phyloP scores from a whole-genome alignment of 2,797 vertebrate genomes.

The Dallia pectoralis region DNA sequence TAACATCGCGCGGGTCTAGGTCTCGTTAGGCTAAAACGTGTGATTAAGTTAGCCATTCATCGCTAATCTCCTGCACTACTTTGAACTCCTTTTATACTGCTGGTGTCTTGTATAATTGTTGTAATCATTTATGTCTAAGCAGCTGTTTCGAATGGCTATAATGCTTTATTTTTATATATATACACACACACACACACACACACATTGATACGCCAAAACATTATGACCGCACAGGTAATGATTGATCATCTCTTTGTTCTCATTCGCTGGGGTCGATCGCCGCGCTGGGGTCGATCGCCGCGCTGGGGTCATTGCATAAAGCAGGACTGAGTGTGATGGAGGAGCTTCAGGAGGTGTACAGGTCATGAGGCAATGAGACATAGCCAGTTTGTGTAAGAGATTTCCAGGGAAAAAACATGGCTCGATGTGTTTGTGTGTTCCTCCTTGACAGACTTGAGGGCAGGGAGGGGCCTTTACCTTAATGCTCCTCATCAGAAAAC shows the following conservation, averaged over 20 bases:
- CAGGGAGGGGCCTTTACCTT: not conserved
- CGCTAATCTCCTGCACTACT: not conserved
- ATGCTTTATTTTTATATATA: too few species aligned
- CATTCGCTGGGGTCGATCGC: too few species aligned
- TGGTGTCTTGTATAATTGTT: too few species aligned
- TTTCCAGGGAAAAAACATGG: conserved; percentile 74
- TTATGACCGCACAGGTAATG: too few species aligned
- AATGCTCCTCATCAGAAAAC: not conserved
- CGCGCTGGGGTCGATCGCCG: conserved; percentile 29
- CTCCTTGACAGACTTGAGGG: conserved; percentile 58
- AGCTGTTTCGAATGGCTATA: too few species aligned
- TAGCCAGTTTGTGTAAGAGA: conserved; percentile 63
- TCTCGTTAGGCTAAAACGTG: not conserved
- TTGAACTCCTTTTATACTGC: not conserved
- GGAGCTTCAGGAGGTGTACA: conserved; percentile 64
- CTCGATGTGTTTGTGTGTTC: conserved; percentile 57
- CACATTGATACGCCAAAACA: too few species aligned
- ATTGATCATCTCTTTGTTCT: too few species aligned
- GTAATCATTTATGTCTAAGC: too few species aligned
- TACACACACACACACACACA: too few species aligned
- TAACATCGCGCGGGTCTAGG: not conserved
- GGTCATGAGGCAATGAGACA: conserved; percentile 72
- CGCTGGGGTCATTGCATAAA: conserved; percentile 20
- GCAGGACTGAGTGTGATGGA: conserved; percentile 18
- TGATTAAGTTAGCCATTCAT: not conserved